Base-by-base conservation (phyloP, 1,140 invertebrate genomes). In the Centruroides vittatus region DNA sequence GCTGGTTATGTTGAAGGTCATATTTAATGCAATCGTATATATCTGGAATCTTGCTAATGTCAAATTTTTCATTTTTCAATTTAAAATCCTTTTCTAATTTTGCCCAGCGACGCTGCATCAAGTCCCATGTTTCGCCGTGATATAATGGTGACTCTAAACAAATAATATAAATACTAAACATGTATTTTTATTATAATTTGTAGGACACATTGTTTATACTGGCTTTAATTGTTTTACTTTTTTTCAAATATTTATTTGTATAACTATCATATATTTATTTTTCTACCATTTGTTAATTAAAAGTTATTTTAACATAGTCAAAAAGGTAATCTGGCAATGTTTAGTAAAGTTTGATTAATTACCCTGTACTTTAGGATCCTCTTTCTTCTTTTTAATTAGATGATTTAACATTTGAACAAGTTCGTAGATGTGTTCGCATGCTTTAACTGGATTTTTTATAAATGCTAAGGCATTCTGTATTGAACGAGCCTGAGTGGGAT, bases 21-120 rank as follows among this genome's bases (percentile, higher is more conserved):
- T 96, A 99, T 71, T 99, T 99, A 66, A 99, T 98, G 72, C 95
- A 98, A 77, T 99, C 97, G 71, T 98, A 99, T 66, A 99, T 99
- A 73, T 99, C 97, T 0, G 97, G 96, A 64, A 99, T 94, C 78
- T 99, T 99, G 0, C 93, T 97, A 66, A 99, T 98, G 72, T 99
- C 96, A 77, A 92, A 99, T 13, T 84, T 81, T 62, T 88, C 90
- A 64, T 75, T 78, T 74, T 96, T 97, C 0, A 86, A 87, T 67
- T 85, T 89, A 71, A 99, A 99, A 74, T 99, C 97, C 74, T 99
- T 98, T 70, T 98, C 92, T 55, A 99, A 88, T 76, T 99, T 99
- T 7, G 89, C 87, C 97, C 97, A 99, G 49, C 97, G 81, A 41
- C 96, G 79, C 12, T 93, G 90, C 86, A 99, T 95, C 48, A 99